Base-by-base conservation (phyloP, 1,140 invertebrate species). In the Drosophila orena region DNA sequence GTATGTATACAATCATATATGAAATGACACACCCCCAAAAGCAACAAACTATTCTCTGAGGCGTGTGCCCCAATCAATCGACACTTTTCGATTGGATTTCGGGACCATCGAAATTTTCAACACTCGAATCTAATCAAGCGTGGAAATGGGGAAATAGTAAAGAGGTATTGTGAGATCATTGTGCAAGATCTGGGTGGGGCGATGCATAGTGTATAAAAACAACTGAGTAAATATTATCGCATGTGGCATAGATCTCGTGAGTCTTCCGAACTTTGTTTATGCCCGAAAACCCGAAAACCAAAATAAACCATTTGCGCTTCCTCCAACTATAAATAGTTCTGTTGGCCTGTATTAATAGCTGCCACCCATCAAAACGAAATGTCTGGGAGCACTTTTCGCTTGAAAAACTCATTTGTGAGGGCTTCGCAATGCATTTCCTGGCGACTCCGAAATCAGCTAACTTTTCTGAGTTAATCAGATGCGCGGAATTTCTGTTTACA, bases 61-160 rank as follows among this genome's bases (percentile, higher is more conserved):
- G 64, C 77, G 77, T 70, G 81, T 50, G 81, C 73, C 59, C 10
- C 66, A 69, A 81, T 86, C 74, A 86, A 88, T 86, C 81, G 74
- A 78, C 78, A 81, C 73, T 66, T 71, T 61, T 38, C 27, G 14
- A 47, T 53, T 11, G n/a, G 10, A 43, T 14, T 60, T 52, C 57
- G 46, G 58, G 34, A 42, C 35, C 57, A 81, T 79, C 69, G 57
- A 83, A 65, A 71, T 59, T 86, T 86, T 86, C 81, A 86, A 79
- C 83, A 88, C 78, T 22, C 55, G 46, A 46, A 57, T 47, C 75
- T 76, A 88, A 86, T 86, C 83, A 88, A 74, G 83, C 79, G 76
- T 88, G 59, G 58, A 88, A 81, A 80, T 85, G 70, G 52, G 70
- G 52, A 68, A 81, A 66, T 68, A 15, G 57, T 37, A 58, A 55